These are phyloP conservation scores for Pachymerium ferrugineum DNA, from an alignment of 2,888 invertebrate genomes.

Conservation along the genomic window DNA sequence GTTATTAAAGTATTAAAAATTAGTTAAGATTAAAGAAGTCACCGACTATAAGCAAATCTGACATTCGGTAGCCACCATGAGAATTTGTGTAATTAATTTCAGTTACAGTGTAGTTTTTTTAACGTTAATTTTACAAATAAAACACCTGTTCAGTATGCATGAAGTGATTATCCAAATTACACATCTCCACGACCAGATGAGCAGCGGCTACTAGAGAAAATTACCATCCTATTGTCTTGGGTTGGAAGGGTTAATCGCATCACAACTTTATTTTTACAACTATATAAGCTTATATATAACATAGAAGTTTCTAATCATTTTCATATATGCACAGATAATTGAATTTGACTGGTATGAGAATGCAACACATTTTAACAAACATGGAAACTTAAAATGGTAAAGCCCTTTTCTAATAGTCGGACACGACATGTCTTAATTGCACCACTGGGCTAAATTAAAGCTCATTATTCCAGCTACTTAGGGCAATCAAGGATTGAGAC, in stretches of 20 bases:
- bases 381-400: not conserved
- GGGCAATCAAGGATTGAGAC: slow-evolving; percentile 10
- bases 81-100: not conserved
- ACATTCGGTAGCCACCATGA: too few species aligned
- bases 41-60: too few species aligned
- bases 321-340: not conserved
- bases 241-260: not conserved
- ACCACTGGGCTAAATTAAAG: slow-evolving; percentile 24
- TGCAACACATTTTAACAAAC: slow-evolving; percentile 7
- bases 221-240: not conserved
- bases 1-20: too few species aligned
- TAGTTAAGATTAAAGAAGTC: too few species aligned
- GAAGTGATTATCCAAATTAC: slow-evolving; percentile 22
- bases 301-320: too few species aligned
- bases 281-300: too few species aligned
- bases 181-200: not conserved
- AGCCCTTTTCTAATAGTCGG: slow-evolving; percentile 17
- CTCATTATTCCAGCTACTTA: slow-evolving; percentile 25
- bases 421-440: slow-evolving; percentile 27
- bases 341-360: not conserved
- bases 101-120: too few species aligned
- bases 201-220: slow-evolving; percentile 22
- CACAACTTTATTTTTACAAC: not conserved
- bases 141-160: slow-evolving; percentile 12
- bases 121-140: too few species aligned